Conservation (phyloP, 2,888 invertebrate species). For the Limnephilus marmoratus region DNA sequence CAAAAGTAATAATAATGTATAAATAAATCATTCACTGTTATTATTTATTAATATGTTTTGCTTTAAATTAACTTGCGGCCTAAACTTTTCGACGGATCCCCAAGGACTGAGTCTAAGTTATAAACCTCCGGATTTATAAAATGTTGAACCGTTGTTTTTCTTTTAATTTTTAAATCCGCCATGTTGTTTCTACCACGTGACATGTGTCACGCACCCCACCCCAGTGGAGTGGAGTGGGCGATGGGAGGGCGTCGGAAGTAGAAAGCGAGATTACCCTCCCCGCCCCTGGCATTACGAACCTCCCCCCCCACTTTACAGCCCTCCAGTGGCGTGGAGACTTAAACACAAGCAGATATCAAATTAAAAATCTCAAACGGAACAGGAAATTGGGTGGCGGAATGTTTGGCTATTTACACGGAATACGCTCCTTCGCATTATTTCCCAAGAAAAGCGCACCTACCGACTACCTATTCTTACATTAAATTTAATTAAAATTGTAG, state of each 20-base stretch:
- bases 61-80: not conserved
- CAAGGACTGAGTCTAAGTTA: not conserved
- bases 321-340: conserved; percentile 54
- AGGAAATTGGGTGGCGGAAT: conserved; percentile 49
- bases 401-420: conserved; percentile 35
- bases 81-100: not conserved
- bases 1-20: not conserved
- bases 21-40: not conserved
- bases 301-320: conserved; percentile 34
- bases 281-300: conserved; percentile 7
- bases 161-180: conserved; percentile 64
- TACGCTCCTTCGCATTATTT: not conserved
- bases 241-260: not conserved
- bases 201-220: conserved; percentile 64
- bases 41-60: not conserved
- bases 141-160: conserved; percentile 60
- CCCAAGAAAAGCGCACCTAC: not conserved
- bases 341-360: conserved; percentile 58
- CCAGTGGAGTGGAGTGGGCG: not conserved
- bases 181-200: conserved; percentile 58
- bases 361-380: conserved; percentile 56
- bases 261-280: conserved; percentile 57
- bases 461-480: not conserved
- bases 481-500: not conserved
- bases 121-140: conserved; percentile 49